Evolutionary conservation across 2,113 vertebrate genomes (phyloP).

Genomic region (Aphelocoma coerulescens): DNA sequence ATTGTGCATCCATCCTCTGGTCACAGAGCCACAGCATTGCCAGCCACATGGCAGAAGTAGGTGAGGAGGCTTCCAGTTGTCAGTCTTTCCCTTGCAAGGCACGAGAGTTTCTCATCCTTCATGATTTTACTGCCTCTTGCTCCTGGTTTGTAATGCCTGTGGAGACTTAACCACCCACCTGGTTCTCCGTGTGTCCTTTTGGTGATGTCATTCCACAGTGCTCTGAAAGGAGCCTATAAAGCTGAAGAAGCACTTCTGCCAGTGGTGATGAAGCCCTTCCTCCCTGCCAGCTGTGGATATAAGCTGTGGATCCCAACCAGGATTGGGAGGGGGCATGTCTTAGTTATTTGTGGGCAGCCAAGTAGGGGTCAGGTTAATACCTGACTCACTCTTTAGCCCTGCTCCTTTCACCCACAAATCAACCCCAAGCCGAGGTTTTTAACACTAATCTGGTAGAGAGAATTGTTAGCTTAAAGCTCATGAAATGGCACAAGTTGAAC

Average conservation of each 20-base stretch:
- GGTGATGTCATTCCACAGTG: background rate
- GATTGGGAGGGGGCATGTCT: background rate
- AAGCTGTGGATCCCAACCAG: background rate
- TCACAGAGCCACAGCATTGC: background rate
- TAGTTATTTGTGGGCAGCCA: background rate
- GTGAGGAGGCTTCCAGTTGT: fast-evolving
- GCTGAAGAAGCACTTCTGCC: background rate
- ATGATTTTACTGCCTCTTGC: background rate
- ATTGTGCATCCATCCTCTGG: background rate
- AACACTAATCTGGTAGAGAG: background rate
- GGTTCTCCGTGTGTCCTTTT: background rate
- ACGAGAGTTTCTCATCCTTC: background rate
- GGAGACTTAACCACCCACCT: background rate
- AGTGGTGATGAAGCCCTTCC: background rate
- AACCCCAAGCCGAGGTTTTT: background rate
- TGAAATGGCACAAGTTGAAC: background rate
- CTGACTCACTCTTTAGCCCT: background rate
- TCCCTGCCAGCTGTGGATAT: background rate
- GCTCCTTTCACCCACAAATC: background rate
- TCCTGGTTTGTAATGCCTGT: background rate
- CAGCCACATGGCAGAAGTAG: background rate
- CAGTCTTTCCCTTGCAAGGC: background rate
- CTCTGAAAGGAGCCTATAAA: background rate
- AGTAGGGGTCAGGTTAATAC: background rate
- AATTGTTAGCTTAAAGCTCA: background rate